Evolutionary conservation across 2,797 vertebrate genomes (phyloP).

Genomic region (Pangasius krempfi): DNA sequence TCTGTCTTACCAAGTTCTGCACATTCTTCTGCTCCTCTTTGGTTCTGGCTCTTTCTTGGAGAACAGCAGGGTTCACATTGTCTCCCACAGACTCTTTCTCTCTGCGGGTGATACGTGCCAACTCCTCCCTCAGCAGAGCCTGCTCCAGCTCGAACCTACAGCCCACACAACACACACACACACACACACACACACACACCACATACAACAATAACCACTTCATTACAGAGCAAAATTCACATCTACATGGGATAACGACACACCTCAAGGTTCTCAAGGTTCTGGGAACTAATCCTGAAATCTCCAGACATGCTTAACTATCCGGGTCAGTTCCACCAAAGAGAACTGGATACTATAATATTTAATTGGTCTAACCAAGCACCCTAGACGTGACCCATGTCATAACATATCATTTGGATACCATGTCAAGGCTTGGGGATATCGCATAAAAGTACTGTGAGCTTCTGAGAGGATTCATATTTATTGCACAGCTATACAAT

Average conservation of each 20-base stretch:
- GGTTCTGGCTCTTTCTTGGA: constrained; percentile 55
- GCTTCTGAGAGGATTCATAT: not conserved
- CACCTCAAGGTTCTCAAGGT: not conserved
- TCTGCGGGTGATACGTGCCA: constrained; percentile 75
- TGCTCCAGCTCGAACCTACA: constrained; percentile 84
- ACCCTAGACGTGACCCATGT: not conserved
- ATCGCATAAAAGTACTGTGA: not conserved
- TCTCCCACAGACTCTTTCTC: constrained; percentile 76
- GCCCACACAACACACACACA: constrained; percentile 25
- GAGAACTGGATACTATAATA: not conserved
- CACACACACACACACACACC: not conserved
- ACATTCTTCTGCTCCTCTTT: constrained; percentile 73
- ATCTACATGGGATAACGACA: not conserved
- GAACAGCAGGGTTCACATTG: constrained; percentile 57
- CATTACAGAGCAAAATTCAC: not conserved
- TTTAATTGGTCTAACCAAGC: not conserved
- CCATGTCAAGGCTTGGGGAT: not conserved
- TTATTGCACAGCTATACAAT: not conserved
- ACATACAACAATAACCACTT: not conserved
- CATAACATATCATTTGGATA: not conserved
- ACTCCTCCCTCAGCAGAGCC: constrained; percentile 82
- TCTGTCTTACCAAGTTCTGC: constrained; percentile 80
- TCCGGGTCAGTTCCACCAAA: not conserved
- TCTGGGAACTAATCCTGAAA: not conserved
- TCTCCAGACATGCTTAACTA: not conserved